Percentiles rank a stretch among this genome's conserved stretches.
Conservation (phyloP, 1,140 invertebrate genomes). For the Aplysia californica region DNA sequence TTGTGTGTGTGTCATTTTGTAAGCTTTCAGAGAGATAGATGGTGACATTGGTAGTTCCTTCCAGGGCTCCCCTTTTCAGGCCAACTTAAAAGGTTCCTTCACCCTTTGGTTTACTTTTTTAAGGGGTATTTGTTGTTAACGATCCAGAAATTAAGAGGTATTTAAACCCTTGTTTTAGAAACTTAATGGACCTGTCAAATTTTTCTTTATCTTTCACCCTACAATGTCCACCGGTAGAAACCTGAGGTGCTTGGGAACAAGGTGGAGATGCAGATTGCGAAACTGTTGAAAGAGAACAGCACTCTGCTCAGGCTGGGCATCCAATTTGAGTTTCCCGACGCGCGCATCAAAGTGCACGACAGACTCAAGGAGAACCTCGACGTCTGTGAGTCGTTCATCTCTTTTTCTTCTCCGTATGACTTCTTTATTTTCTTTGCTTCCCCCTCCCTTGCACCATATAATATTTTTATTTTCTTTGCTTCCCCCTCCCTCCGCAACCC, state of each 20-base stretch:
- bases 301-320: conserved; percentile 91
- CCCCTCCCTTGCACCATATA: neutral
- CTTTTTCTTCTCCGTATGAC: neutral
- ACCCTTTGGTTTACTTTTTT: neutral
- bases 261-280: conserved; percentile 97
- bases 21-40: too few relatives aligned
- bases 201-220: too few relatives aligned
- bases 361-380: conserved; percentile 97
- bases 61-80: too few relatives aligned
- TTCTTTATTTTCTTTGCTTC: neutral
- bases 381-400: conserved; percentile 65
- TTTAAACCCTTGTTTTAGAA: too few relatives aligned
- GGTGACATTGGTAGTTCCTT: too few relatives aligned
- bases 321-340: conserved; percentile 96
- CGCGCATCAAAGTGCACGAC: conserved; percentile 89
- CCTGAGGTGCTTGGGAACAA: conserved; percentile 95
- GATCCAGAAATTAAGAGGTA: neutral
- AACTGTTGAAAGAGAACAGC: conserved; percentile 91
- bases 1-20: neutral
- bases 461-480: neutral
- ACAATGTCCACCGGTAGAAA: conserved; percentile 77
- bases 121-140: neutral
- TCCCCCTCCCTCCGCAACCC: neutral
- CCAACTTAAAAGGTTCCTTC: neutral
- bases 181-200: too few relatives aligned